Percentiles rank a stretch among this genome's conserved stretches.
Evolutionary conservation across 2,113 vertebrate species (phyloP).

Genomic region (Narcine bancroftii): DNA sequence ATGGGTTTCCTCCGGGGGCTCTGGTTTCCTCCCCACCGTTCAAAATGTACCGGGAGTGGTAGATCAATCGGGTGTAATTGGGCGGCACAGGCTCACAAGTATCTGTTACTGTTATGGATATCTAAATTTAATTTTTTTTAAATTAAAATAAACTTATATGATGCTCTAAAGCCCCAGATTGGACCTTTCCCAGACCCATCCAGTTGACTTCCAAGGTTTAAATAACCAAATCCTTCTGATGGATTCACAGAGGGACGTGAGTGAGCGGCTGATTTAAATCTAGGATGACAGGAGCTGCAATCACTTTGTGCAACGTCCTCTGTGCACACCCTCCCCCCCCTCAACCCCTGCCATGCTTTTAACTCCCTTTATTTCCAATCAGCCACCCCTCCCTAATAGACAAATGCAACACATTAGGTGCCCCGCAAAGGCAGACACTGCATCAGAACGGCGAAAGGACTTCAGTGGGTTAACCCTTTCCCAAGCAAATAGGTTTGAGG

Average conservation of each 20-base stretch:
- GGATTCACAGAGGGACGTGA: neutral
- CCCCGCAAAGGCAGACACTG: neutral
- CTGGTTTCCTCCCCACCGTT: no score
- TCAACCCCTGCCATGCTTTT: neutral
- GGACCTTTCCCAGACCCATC: neutral
- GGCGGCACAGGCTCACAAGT: no score
- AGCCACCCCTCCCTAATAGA: neutral
- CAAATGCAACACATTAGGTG: neutral
- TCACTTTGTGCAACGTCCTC: neutral
- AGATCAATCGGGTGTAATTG: no score
- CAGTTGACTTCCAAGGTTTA: neutral
- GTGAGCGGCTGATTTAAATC: neutral
- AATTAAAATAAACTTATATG: no score
- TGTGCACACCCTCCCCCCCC: no score
- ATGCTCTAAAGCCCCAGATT: neutral
- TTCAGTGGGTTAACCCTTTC: neutral
- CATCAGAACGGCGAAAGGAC: neutral
- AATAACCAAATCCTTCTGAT: neutral
- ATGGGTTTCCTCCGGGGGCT: no score
- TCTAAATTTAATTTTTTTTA: no score
- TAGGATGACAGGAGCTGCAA: neutral
- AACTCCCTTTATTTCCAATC: neutral
- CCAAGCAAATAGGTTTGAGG: neutral
- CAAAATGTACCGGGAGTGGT: no score
- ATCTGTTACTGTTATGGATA: no score